Evolutionary conservation across 2,113 vertebrate species (phyloP).

Genomic region (human): DNA sequence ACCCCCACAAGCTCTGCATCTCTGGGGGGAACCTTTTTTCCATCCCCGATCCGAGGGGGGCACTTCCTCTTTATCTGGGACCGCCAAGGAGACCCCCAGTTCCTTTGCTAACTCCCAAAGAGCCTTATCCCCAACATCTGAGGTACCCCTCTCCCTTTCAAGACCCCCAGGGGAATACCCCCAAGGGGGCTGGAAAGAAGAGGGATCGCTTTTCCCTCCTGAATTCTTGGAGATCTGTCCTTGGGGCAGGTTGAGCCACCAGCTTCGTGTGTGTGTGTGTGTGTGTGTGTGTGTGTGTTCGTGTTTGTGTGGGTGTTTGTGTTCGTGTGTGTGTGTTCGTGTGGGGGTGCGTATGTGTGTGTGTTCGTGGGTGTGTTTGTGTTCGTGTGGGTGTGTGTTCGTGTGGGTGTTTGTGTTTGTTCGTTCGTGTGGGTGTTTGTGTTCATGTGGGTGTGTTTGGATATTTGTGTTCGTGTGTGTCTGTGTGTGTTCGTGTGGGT

Average conservation of each 20-base stretch:
- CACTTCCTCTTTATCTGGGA: background rate
- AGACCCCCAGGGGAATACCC: background rate
- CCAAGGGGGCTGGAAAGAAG: background rate
- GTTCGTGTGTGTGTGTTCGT: too few species aligned
- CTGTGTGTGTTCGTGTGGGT: background rate
- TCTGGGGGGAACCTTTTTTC: too few species aligned
- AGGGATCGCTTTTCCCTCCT: background rate
- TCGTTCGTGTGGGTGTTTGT: too few species aligned
- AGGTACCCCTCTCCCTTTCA: background rate
- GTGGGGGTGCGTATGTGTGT: too few species aligned
- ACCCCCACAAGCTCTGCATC: too few species aligned
- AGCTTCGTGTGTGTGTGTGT: accelerated
- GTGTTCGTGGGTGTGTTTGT: too few species aligned
- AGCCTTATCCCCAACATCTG: background rate
- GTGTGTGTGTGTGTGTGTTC: too few species aligned
- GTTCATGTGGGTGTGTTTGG: background rate
- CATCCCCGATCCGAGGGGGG: background rate
- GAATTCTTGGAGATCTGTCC: background rate
- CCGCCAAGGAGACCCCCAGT: background rate
- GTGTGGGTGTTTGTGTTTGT: too few species aligned
- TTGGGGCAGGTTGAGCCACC: background rate
- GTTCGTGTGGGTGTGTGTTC: too few species aligned
- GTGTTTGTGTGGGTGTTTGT: too few species aligned
- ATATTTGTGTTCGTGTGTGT: too few species aligned
- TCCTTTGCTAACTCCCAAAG: background rate